Evolutionary conservation across 2,888 invertebrate genomes (phyloP).

Genomic region (Microplitis manilae): DNA sequence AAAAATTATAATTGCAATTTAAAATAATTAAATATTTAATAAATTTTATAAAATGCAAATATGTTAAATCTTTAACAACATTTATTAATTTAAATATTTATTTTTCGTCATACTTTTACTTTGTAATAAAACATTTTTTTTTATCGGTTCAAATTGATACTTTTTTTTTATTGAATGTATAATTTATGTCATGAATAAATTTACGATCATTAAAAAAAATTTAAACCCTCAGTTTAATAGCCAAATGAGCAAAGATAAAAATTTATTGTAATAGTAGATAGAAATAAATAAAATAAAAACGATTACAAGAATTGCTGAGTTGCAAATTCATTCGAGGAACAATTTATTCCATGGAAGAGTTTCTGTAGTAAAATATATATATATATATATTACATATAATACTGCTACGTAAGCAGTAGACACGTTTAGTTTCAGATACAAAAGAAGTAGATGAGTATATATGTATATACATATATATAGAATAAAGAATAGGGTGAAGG

Average conservation of each 20-base stretch:
- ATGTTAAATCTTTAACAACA: background rate
- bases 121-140: background rate
- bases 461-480: slow-evolving; percentile 9
- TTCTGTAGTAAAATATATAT: slow-evolving; percentile 8
- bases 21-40: background rate
- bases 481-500: slow-evolving; percentile 14
- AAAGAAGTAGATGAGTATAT: slow-evolving; percentile 11
- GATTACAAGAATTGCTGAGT: slow-evolving; percentile 37
- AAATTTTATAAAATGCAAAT: background rate
- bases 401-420: slow-evolving; percentile 29
- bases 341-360: slow-evolving; percentile 37
- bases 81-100: no score
- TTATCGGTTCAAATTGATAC: background rate
- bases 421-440: background rate
- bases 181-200: background rate
- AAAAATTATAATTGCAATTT: background rate
- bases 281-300: slow-evolving; percentile 17
- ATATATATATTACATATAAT: background rate
- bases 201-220: background rate
- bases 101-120: no score
- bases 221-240: background rate
- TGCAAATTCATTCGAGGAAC: slow-evolving; percentile 37
- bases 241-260: background rate
- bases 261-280: background rate
- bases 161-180: background rate